Evolutionary conservation across 1,140 invertebrate genomes (phyloP), one percentile per base, ranked within the genome.

Genomic region (Condylostylus longicornis): DNA sequence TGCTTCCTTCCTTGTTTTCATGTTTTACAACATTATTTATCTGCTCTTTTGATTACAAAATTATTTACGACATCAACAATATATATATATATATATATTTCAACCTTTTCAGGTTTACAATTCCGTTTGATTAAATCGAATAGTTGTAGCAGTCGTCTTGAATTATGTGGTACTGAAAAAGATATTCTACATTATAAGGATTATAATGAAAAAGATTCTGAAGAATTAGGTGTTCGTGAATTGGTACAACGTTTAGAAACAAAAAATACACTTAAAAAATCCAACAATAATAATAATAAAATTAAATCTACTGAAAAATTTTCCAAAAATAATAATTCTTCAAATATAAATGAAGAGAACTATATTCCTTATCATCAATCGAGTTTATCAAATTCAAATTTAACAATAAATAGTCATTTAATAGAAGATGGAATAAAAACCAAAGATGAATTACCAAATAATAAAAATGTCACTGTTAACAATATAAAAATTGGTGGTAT

Each of bases 91-190:
- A 8, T n/a, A 8, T 25, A 7, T 25, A n/a, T 25, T 8, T 8
- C n/a, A 8, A 25, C 13, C 10, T 68, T 68, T 49, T 58, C 64
- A 51, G 73, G 71, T 28, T 70, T 82, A 19, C 82, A 80, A 52
- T 82, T 82, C 53, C 74, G 75, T 46, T 50, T 84, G 35, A 71
- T 86, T 0, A 84, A 84, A 57, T 84, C 80, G 17, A 85, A 86
- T 49, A 84, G 81, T 43, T 86, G 81, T 50, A 82, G 79, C 47
- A 84, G 80, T 52, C 68, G 82, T 23, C 53, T 86, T 29, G 82
- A 86, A 54, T 51, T 86, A 14, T 74, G 79, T 0, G 81, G 80
- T 1, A 69, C 72, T 25, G 71, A 62, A 35, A 63, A 65, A 22
- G 58, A 47, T 33, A 44, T 45, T 19, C 45, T 29, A 9, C 18